Evolutionary conservation across 2,797 vertebrate genomes (phyloP), one percentile per base, ranked within the genome.

Genomic region (Chaetodon trifasciatus): DNA sequence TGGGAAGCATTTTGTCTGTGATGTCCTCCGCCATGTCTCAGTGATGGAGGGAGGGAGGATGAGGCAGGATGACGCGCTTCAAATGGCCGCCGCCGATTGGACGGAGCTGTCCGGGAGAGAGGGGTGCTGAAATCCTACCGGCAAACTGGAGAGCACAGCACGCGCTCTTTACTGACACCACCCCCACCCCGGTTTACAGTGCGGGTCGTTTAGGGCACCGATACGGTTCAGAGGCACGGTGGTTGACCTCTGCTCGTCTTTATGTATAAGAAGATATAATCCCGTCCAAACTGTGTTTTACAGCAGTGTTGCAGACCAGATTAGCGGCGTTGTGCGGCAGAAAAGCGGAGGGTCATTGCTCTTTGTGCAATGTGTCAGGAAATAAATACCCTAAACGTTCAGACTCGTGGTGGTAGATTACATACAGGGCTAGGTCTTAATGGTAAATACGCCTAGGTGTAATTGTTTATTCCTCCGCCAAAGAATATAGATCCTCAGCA

Each of bases 111-210:
- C 94, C 95, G 89, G 60, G 37, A 70, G 76, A 57, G 46, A 77
- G 23, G 0, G 93, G 96, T 96, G 83, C 96, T 96, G 96, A 95
- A 96, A 91, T 88, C 78, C 82, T 88, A 89, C 88, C 87, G 91
- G 91, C 87, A 72, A 82, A 75, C 58, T 0, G 2, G 57, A 56
- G 44, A 68, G 71, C 61, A 13, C 66, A 3, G 74, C 70, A 2
- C 60, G 78, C 28, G 28, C 64, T 81, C 23, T 37, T 17, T 8
- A 56, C 64, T 50, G 53, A 56, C 60, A 50, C 68, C 68, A 37
- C 46, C 78, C 57, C 67, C 74, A 10, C 53, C 56, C 76, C 19
- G 7, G 1, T 63, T 47, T 17, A 47, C 24, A 4, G 32, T 58
- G 40, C 70, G 11, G 24, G 17, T 13, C 42, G 56, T 70, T 15